Evolutionary conservation across 2,113 vertebrate species (phyloP).

Genomic region (Struthidea cinerea): DNA sequence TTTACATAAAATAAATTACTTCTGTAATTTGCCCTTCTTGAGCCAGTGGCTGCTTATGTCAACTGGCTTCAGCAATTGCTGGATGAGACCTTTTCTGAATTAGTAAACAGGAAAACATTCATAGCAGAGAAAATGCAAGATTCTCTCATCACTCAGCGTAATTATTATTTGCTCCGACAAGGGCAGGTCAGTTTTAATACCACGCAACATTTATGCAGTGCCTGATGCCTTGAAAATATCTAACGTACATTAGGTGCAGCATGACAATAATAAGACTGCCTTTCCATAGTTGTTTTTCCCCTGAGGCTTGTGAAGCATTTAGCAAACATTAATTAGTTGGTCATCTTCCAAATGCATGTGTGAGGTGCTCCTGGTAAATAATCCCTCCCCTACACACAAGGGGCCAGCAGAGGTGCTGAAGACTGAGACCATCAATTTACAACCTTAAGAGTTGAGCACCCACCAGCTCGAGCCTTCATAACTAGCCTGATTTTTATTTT

Average conservation of each 20-base stretch:
- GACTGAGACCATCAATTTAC: neutral
- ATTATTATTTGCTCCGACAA: conserved; percentile 43
- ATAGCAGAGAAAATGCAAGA: conserved; percentile 5
- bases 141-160: conserved; percentile 2
- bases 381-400: neutral
- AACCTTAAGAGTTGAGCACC: neutral
- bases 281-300: conserved; percentile 18
- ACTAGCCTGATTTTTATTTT: neutral
- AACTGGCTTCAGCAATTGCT: neutral
- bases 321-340: conserved; percentile 57
- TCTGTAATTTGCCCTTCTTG: neutral
- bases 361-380: conserved; percentile 38
- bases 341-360: conserved; percentile 36
- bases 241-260: conserved; percentile 13
- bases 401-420: conserved; percentile 5
- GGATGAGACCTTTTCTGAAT: conserved; percentile 14
- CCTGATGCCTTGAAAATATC: conserved; percentile 21
- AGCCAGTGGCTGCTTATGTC: conserved; percentile 1
- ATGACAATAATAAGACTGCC: neutral
- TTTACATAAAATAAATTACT: neutral
- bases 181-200: conserved; percentile 39
- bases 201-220: conserved; percentile 7
- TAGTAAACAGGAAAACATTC: conserved; percentile 35
- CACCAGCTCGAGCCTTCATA: neutral
- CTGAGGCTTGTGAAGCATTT: neutral